Percentiles rank a stretch among this genome's conserved stretches.
Conservation (phyloP, 2,888 invertebrate species). For the Sesamia inferens region DNA sequence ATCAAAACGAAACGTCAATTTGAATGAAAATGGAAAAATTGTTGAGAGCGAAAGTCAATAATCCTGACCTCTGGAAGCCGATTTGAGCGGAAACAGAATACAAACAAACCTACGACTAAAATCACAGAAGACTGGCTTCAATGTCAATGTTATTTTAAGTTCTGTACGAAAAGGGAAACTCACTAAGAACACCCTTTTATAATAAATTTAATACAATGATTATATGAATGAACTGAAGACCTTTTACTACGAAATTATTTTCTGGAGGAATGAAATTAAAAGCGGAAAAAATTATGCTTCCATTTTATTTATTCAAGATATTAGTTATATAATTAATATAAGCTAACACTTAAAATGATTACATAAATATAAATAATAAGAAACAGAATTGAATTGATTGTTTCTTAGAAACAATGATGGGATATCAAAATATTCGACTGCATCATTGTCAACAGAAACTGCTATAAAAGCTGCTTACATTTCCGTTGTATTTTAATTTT, state of each 20-base stretch:
- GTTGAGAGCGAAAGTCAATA: conserved; percentile 58
- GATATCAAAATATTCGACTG: too few relatives aligned
- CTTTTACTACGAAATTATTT: neutral
- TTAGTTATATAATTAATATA: neutral
- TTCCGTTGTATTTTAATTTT: neutral
- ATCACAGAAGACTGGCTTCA: conserved; percentile 28
- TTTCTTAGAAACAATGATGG: neutral
- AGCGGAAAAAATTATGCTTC: neutral
- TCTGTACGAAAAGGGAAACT: conserved; percentile 20
- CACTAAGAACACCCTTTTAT: conserved; percentile 20
- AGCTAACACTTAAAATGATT: neutral
- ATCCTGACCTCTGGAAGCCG: conserved; percentile 44
- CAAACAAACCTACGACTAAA: conserved; percentile 29
- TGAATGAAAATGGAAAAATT: conserved; percentile 53
- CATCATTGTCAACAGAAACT: neutral
- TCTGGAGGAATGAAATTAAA: neutral
- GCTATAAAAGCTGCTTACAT: neutral
- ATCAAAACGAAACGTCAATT: conserved; percentile 56
- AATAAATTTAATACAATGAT: conserved; percentile 22
- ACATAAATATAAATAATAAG: neutral
- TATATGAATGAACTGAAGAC: conserved; percentile 30
- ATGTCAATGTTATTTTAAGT: conserved; percentile 42
- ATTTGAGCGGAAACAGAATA: conserved; percentile 39
- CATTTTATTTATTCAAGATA: neutral
- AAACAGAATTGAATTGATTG: too few relatives aligned